Conservation (phyloP, 2,888 invertebrate species). For the Cataglyphis altisquamis region DNA sequence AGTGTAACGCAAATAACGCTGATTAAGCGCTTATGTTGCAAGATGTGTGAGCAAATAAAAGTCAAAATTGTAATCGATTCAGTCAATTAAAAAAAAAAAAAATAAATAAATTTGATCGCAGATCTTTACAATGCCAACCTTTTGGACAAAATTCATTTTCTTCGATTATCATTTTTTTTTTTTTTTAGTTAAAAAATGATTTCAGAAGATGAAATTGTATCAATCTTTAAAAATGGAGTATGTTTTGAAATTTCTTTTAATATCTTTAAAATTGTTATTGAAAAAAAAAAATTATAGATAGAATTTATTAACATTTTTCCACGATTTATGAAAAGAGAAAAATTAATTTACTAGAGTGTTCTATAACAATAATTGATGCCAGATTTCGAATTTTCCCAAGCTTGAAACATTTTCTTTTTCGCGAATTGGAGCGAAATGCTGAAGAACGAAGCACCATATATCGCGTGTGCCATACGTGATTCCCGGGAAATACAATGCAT, state of each 20-base stretch:
- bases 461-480: not conserved
- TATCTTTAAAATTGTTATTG: not conserved
- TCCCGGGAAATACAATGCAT: not conserved
- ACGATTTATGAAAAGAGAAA: not conserved
- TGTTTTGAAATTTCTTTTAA: not conserved
- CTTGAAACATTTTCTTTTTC: not conserved
- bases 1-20: conserved; percentile 65
- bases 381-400: not conserved
- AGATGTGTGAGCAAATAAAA: conserved; percentile 49
- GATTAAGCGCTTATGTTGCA: conserved; percentile 58
- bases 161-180: not conserved
- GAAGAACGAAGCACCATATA: not conserved
- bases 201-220: not conserved
- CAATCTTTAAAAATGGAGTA: not conserved
- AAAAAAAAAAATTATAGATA: not conserved
- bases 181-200: not conserved
- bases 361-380: not conserved
- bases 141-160: not conserved
- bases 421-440: not conserved
- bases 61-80: not conserved
- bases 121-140: not conserved
- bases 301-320: not conserved
- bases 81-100: not conserved
- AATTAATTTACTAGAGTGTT: not conserved
- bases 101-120: not conserved